phyloP scores from a whole-genome alignment of 2,113 vertebrate species.

The Siniperca knerii region DNA sequence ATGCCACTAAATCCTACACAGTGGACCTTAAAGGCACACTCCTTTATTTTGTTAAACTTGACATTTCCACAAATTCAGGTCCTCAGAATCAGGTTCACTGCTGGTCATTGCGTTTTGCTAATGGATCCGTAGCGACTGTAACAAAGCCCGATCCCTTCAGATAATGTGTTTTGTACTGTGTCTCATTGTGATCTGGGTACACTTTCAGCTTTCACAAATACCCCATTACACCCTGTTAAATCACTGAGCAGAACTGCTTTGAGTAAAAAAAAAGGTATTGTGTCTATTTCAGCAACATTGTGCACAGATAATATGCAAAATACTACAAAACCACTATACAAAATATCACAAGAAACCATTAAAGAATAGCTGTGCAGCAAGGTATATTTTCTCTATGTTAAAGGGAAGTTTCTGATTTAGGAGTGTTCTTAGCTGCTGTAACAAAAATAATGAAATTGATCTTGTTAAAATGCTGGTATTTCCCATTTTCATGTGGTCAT shows the following conservation, averaged over 20 bases:
- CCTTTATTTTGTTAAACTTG: background rate
- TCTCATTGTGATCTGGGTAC: background rate
- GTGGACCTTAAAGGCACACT: background rate
- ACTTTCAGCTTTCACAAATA: slow-evolving; percentile 22
- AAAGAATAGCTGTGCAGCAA: background rate
- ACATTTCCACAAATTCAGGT: background rate
- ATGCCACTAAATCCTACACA: too few relatives aligned
- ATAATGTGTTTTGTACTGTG: background rate
- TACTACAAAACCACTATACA: background rate
- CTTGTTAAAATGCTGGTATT: background rate
- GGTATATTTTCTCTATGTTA: background rate
- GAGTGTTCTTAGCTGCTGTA: background rate
- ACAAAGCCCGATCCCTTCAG: background rate
- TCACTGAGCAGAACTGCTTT: slow-evolving; percentile 10
- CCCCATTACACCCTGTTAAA: background rate
- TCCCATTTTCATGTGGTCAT: slow-evolving; percentile 2
- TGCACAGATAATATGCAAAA: slow-evolving; percentile 19
- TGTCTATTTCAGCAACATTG: slow-evolving; percentile 33
- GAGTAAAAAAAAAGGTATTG: background rate
- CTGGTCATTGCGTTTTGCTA: background rate
- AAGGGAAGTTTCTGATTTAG: background rate
- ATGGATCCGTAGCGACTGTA: background rate
- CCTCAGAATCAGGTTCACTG: background rate
- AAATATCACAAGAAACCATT: background rate
- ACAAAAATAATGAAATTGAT: background rate